Base-by-base conservation (phyloP, 2,888 invertebrate genomes). In the Drosophila ezoana region DNA sequence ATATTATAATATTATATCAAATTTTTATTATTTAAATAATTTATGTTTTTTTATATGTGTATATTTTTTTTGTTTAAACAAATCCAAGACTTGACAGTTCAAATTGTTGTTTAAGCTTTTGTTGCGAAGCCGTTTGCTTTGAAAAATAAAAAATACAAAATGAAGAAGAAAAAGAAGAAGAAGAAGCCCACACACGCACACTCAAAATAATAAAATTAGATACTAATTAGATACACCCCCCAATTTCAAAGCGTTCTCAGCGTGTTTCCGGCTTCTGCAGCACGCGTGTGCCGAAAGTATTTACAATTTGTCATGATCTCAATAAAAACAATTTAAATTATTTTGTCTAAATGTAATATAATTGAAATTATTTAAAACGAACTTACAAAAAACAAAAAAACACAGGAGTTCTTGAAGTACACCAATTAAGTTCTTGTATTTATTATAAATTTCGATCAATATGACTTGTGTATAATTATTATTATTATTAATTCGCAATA, bases 301-400 rank as follows among this genome's bases (percentile, higher is more conserved):
- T 82, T 73, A 80, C 80, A 86, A 78, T 85, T 77, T 71, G 82
- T 75, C 77, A 86, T 86, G 83, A 83, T 83, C 83, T 83, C 83
- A 83, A 80, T 77, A 76, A 74, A 71, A 71, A 67, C 69, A 76
- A 80, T 81, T 71, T 80, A 74, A 66, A 72, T 76, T 81, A 72
- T 76, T 81, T 81, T 74, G 68, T 65, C 65, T 77, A 75, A 77
- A 78, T 83, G 71, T 83, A 83, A 86, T 83, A 78, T 78, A 79
- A 82, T 77, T 81, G 85, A 85, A 85, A 82, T 79, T 85, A 77
- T 77, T 69, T 79, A 77, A 75, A 70, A 60, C 57, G 53, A 52
- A 16, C 58, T 66, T 59, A 53, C 59, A 64, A 44, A 44, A 52
- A 44, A 52, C 6, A 8, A 18, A 18, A 18, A n/a, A n/a, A n/a